A percentile compares a stretch with the other conserved stretches of the same genome.
Conservation (phyloP, 2,797 vertebrate genomes). For the Coregonus suidteri region DNA sequence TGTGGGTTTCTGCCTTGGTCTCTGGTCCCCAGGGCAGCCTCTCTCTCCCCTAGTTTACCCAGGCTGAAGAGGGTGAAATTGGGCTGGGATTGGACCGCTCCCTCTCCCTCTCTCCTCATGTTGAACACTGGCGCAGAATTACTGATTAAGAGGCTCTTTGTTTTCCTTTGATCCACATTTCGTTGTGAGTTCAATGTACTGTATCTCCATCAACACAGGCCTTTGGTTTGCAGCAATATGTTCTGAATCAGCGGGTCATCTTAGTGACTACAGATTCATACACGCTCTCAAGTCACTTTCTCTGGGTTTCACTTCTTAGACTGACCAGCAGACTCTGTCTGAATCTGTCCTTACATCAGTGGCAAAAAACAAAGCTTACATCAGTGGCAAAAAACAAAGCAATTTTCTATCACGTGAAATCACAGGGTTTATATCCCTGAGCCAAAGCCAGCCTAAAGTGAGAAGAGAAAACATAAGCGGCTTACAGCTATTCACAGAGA, state of each 20-base stretch:
- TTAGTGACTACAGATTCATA: conserved; percentile 8
- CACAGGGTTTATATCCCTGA: conserved; percentile 22
- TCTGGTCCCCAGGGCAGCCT: conserved; percentile 5
- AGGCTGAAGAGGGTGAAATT: conserved; percentile 34
- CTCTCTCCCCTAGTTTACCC: not conserved
- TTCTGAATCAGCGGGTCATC: conserved; percentile 48
- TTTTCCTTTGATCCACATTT: conserved; percentile 52
- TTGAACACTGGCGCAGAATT: conserved; percentile 45
- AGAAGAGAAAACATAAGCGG: conserved; percentile 40
- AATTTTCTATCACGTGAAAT: conserved; percentile 36
- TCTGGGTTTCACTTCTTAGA: not conserved
- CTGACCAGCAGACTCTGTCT: conserved; percentile 15
- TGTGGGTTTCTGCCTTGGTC: conserved; percentile 40
- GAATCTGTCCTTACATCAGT: conserved; percentile 8
- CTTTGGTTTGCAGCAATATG: conserved; percentile 53
- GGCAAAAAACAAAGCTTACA: conserved; percentile 21
- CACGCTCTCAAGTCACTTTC: conserved; percentile 7
- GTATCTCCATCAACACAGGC: conserved; percentile 49
- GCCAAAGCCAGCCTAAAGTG: conserved; percentile 27
- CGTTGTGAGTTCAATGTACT: conserved; percentile 39
- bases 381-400: conserved; percentile 23
- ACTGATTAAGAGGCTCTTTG: conserved; percentile 50
- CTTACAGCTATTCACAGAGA: conserved; percentile 39
- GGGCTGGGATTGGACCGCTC: conserved; percentile 19
- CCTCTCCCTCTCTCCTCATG: conserved; percentile 9